Conservation (phyloP, 1,140 invertebrate species). For the Xylocopa sonorina region DNA sequence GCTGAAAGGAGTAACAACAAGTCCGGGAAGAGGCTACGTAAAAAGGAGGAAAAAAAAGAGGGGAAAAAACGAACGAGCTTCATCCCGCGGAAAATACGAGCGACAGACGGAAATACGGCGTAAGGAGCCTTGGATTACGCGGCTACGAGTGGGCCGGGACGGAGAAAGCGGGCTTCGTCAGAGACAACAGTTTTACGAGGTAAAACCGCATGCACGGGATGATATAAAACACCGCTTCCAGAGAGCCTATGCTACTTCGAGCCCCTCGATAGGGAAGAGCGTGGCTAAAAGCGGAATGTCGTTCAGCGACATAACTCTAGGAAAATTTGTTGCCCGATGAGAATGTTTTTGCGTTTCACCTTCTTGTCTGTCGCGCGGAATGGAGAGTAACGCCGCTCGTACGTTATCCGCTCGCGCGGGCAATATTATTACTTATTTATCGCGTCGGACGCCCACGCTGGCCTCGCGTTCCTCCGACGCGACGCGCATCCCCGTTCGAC, state of each 20-base stretch:
- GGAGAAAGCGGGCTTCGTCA: slow-evolving; percentile 13
- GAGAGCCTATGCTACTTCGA: slow-evolving; percentile 22
- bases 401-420: background rate
- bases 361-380: background rate
- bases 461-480: background rate
- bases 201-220: slow-evolving; percentile 26
- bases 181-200: slow-evolving; percentile 44
- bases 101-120: background rate
- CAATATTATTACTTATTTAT: slow-evolving; percentile 29
- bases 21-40: no score
- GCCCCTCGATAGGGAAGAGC: slow-evolving; percentile 3
- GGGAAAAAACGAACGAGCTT: background rate
- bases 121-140: slow-evolving; percentile 27
- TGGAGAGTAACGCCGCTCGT: background rate
- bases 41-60: no score
- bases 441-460: background rate
- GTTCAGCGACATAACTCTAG: slow-evolving; percentile 32
- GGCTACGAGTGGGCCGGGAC: background rate
- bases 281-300: slow-evolving; percentile 35
- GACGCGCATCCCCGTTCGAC: no score
- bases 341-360: slow-evolving; percentile 1
- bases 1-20: background rate
- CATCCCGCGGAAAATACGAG: background rate
- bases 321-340: slow-evolving; percentile 30
- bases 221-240: slow-evolving; percentile 39